phyloP scores from a whole-genome alignment of 2,113 vertebrate species.

The Gulo gulo region DNA sequence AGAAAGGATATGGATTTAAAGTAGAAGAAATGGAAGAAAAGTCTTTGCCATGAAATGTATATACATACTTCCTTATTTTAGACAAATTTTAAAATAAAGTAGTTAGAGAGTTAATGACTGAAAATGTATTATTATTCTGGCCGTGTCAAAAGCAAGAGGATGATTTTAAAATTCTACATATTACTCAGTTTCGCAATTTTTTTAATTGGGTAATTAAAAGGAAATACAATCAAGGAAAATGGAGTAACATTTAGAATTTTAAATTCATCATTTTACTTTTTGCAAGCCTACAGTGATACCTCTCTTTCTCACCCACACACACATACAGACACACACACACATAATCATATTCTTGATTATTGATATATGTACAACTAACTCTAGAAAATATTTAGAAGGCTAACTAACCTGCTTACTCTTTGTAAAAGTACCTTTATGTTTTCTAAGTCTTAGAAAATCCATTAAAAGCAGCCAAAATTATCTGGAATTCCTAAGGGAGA shows the following conservation, averaged over 20 bases:
- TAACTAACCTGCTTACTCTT: neutral
- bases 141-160: neutral
- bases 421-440: neutral
- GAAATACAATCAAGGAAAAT: neutral
- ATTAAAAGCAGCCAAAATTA: neutral
- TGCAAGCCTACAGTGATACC: neutral
- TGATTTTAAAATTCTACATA: neutral
- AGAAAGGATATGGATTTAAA: neutral
- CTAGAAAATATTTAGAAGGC: neutral
- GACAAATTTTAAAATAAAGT: neutral
- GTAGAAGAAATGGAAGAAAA: neutral
- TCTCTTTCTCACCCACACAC: neutral
- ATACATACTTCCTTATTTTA: neutral
- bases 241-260: neutral
- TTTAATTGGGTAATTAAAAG: neutral
- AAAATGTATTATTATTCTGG: neutral
- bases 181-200: neutral
- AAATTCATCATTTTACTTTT: neutral
- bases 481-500: neutral
- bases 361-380: neutral
- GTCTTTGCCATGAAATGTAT: neutral
- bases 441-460: neutral
- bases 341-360: neutral
- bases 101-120: neutral
- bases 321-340: neutral